These are phyloP conservation scores for Gallinago paraguaiae DNA, from an alignment of 2,113 vertebrate species.

Conservation along the genomic window DNA sequence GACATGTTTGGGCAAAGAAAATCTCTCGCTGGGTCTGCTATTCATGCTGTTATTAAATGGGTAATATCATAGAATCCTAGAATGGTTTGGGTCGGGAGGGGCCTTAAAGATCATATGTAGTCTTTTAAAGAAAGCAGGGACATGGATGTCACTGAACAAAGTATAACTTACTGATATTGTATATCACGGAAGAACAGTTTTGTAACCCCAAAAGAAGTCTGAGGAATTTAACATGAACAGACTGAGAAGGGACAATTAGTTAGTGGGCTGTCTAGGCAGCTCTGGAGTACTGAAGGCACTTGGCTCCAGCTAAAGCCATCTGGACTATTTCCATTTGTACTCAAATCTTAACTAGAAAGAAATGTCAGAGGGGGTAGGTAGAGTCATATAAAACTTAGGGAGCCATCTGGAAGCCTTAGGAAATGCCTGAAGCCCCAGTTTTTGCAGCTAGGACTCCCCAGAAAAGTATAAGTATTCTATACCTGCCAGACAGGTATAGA, in stretches of 20 bases:
- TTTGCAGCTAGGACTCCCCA: neutral
- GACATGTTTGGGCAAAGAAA: neutral
- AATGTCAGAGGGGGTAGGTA: slow-evolving; percentile 42
- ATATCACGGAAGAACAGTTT: neutral
- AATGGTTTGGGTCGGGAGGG: neutral
- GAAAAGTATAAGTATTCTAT: neutral
- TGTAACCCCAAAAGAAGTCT: neutral
- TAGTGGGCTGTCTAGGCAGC: slow-evolving; percentile 21
- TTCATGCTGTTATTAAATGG: neutral
- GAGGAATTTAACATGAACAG: slow-evolving; percentile 10
- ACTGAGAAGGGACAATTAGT: slow-evolving; percentile 51
- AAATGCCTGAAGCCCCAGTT: neutral
- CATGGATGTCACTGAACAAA: neutral
- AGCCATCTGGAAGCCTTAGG: slow-evolving; percentile 35
- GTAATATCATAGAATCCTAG: neutral
- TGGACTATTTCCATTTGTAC: slow-evolving; percentile 62
- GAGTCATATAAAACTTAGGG: neutral
- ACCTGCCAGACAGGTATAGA: neutral
- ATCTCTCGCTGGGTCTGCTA: neutral
- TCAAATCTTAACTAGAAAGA: slow-evolving; percentile 37
- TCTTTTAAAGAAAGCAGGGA: neutral
- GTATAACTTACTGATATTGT: neutral
- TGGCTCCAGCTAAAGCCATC: slow-evolving; percentile 58
- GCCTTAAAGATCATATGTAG: neutral
- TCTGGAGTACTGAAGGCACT: slow-evolving; percentile 41